These are phyloP conservation scores for Xylocampa areola DNA, from an alignment of 2,888 invertebrate species.

Conservation along the genomic window DNA sequence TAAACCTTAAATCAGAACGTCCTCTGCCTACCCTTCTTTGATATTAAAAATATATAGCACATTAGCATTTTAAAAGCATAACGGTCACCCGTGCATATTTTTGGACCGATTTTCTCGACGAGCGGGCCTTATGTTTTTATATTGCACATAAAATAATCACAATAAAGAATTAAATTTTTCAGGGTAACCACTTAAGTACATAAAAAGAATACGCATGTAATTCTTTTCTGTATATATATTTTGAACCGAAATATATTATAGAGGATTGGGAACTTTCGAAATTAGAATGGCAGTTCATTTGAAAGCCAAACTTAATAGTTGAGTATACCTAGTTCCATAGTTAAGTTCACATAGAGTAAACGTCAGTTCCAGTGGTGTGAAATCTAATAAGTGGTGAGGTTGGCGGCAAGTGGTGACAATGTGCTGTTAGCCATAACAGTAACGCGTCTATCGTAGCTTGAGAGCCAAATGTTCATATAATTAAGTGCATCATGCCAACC, in stretches of 20 bases:
- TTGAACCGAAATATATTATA: constrained; percentile 3
- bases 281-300: constrained; percentile 5
- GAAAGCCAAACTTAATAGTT: constrained; percentile 13
- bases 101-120: constrained; percentile 1
- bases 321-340: constrained; percentile 16
- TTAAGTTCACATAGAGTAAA: constrained; percentile 45
- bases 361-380: constrained; percentile 57
- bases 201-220: background rate
- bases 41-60: constrained; percentile 12
- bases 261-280: constrained; percentile 1
- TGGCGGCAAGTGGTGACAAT: constrained; percentile 72
- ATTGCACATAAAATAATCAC: constrained; percentile 1
- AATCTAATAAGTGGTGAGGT: constrained; percentile 71
- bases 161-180: background rate
- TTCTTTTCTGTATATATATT: background rate
- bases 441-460: constrained; percentile 53
- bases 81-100: constrained; percentile 6
- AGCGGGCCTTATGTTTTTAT: constrained; percentile 2
- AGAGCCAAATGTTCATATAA: constrained; percentile 74
- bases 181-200: background rate
- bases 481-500: constrained; percentile 62
- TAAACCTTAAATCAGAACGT: background rate
- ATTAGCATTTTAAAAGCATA: constrained; percentile 13
- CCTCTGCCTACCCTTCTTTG: constrained; percentile 4
- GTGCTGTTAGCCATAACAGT: constrained; percentile 65